Evolutionary conservation across 2,797 vertebrate genomes (phyloP).

Genomic region (Argya squamiceps): DNA sequence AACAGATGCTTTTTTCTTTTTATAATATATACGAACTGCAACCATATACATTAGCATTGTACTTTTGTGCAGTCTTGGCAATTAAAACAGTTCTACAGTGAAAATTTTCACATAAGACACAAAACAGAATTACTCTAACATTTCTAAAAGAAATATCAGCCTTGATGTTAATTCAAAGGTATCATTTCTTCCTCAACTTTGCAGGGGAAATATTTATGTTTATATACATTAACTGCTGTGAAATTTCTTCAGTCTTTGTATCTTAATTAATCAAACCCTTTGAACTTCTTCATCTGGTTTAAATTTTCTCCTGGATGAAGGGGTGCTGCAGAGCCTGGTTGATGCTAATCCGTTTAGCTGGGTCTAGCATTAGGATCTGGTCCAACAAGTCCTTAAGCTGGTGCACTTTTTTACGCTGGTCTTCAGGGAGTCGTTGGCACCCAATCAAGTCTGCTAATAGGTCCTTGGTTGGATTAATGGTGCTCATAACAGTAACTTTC

Average conservation of each 20-base stretch:
- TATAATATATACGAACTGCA: conserved; percentile 79
- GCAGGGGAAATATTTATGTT: conserved; percentile 86
- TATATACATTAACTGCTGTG: conserved; percentile 86
- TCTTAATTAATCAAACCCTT: conserved; percentile 85
- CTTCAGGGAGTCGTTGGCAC: conserved; percentile 96
- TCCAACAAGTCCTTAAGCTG: conserved; percentile 98
- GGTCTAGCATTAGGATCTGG: conserved; percentile 97
- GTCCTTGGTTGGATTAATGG: conserved; percentile 99
- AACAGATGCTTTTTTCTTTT: conserved; percentile 73
- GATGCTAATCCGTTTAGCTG: conserved; percentile 98
- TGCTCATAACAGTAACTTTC: conserved; percentile 99
- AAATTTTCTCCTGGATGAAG: conserved; percentile 99
- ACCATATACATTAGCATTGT: conserved; percentile 79
- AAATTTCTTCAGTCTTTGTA: conserved; percentile 85
- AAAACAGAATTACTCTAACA: conserved; percentile 82
- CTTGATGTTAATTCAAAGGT: conserved; percentile 83
- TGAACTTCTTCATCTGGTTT: conserved; percentile 81
- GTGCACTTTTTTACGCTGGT: conserved; percentile 99
- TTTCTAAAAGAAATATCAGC: conserved; percentile 85
- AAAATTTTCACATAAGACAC: conserved; percentile 83
- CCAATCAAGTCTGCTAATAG: conserved; percentile 95
- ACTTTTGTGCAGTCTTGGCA: conserved; percentile 84
- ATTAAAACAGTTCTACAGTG: conserved; percentile 84
- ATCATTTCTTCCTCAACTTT: conserved; percentile 85
- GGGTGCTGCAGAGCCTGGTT: conserved; percentile 99